Evolutionary conservation across 2,888 invertebrate species (phyloP).

Genomic region (Harpalus rubripes): DNA sequence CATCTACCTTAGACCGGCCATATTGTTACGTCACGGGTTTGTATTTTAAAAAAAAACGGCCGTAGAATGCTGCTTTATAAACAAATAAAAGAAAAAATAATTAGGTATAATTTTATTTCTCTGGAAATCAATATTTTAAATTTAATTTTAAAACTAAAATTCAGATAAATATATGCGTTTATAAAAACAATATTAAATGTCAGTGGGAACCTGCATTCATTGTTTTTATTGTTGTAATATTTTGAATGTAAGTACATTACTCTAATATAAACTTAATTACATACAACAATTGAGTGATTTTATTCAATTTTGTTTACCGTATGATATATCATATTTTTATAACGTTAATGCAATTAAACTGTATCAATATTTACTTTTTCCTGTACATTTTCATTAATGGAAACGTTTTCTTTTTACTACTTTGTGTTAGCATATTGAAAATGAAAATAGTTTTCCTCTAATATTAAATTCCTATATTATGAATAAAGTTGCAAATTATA

Average conservation of each 20-base stretch:
- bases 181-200: neutral
- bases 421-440: neutral
- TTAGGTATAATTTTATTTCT: too few relatives aligned
- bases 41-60: too few relatives aligned
- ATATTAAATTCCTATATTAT: too few relatives aligned
- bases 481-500: too few relatives aligned
- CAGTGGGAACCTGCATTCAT: neutral
- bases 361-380: neutral
- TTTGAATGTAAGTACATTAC: neutral
- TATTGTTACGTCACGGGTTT: too few relatives aligned
- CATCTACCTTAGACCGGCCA: too few relatives aligned
- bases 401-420: neutral
- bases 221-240: neutral
- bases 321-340: neutral
- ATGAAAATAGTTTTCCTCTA: neutral
- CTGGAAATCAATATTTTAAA: too few relatives aligned
- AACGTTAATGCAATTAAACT: neutral
- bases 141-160: too few relatives aligned
- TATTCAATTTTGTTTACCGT: neutral
- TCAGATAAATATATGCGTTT: too few relatives aligned
- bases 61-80: too few relatives aligned
- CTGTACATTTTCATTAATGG: neutral
- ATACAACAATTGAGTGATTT: slow-evolving; percentile 1
- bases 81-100: too few relatives aligned
- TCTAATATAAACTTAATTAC: neutral